Evolutionary conservation across 1,140 invertebrate genomes (phyloP).

Genomic region (Sipha flava): DNA sequence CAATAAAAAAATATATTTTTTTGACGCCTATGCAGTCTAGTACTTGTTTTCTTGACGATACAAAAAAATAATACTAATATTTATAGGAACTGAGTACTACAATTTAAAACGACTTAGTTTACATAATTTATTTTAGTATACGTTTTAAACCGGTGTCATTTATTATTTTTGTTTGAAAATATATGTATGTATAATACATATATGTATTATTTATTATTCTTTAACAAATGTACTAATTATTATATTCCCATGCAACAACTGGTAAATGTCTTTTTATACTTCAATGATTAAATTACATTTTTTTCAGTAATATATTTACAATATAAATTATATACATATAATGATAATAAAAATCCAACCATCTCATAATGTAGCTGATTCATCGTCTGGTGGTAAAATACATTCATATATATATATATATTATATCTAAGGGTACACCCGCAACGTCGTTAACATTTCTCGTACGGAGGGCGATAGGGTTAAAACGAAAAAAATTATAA

Average conservation of each 20-base stretch:
- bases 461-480: slow-evolving; percentile 17
- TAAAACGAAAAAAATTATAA: slow-evolving; percentile 10
- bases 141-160: too few relatives aligned
- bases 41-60: too few relatives aligned
- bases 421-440: neutral
- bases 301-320: neutral
- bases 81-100: too few relatives aligned
- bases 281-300: slow-evolving; percentile 15
- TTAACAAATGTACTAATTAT: neutral
- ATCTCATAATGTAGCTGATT: slow-evolving; percentile 11
- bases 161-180: too few relatives aligned
- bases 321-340: neutral
- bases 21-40: too few relatives aligned
- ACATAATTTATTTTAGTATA: too few relatives aligned
- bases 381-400: neutral
- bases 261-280: neutral
- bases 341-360: slow-evolving; percentile 1
- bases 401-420: neutral
- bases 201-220: too few relatives aligned
- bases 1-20: too few relatives aligned
- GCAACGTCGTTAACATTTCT: neutral
- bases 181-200: too few relatives aligned
- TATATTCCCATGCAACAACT: neutral
- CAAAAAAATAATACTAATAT: too few relatives aligned
- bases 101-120: too few relatives aligned